These are phyloP conservation scores for Diabrotica balteata DNA, from an alignment of 2,888 invertebrate species.

Conservation along the genomic window DNA sequence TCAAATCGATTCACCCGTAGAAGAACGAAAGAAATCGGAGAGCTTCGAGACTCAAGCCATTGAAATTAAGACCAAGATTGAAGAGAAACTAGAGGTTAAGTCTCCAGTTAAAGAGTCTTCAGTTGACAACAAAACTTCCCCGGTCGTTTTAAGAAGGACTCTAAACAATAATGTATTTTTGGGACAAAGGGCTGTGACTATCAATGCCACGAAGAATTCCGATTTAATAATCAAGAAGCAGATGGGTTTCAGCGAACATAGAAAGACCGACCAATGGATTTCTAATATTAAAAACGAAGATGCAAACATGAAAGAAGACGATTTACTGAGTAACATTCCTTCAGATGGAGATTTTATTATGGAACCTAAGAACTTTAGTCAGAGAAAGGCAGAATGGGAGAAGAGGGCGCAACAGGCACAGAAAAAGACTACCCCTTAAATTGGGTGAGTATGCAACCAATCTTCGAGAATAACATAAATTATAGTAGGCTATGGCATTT, in stretches of 20 bases:
- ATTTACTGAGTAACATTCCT: slow-evolving; percentile 45
- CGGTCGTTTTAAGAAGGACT: slow-evolving; percentile 52
- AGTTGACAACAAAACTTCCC: slow-evolving; percentile 35
- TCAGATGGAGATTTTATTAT: slow-evolving; percentile 57
- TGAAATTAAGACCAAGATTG: slow-evolving; percentile 17
- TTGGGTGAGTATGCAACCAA: background rate
- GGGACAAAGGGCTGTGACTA: slow-evolving; percentile 51
- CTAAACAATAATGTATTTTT: slow-evolving; percentile 49
- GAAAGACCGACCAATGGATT: slow-evolving; percentile 55
- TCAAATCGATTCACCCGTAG: slow-evolving; percentile 64
- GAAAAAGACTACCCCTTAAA: slow-evolving; percentile 60
- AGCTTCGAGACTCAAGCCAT: slow-evolving; percentile 9
- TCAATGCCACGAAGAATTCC: slow-evolving; percentile 47
- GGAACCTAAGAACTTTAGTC: slow-evolving; percentile 74
- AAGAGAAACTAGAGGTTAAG: slow-evolving; percentile 29
- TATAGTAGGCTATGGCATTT: too few relatives aligned
- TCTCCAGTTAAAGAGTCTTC: slow-evolving; percentile 44
- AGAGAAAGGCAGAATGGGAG: slow-evolving; percentile 80
- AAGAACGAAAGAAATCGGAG: slow-evolving; percentile 57
- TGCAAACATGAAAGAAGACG: slow-evolving; percentile 43
- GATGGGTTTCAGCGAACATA: slow-evolving; percentile 49
- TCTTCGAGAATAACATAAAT: too few relatives aligned
- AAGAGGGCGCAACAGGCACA: slow-evolving; percentile 76
- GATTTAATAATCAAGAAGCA: slow-evolving; percentile 53
- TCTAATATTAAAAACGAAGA: slow-evolving; percentile 49